A percentile compares a stretch with the other conserved stretches of the same genome.
These are phyloP conservation scores for Hydrozoanthus tunicans DNA, from an alignment of 64 coral and sea anemone species.

Conservation along the genomic window DNA sequence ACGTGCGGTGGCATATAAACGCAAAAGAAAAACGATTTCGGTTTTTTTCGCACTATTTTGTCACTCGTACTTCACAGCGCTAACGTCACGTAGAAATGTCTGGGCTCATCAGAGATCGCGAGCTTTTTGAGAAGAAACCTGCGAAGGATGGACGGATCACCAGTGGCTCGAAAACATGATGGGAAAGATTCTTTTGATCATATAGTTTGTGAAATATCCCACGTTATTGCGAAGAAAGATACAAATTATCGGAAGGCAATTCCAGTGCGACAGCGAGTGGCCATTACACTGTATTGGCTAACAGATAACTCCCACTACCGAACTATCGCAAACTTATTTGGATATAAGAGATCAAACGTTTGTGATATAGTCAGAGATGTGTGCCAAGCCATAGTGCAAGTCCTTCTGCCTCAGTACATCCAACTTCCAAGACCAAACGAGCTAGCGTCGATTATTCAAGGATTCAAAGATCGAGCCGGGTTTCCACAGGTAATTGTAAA, in stretches of 20 bases:
- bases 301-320: too few relatives aligned
- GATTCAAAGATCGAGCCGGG: too few relatives aligned
- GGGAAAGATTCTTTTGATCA: background rate
- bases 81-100: constrained; percentile 1
- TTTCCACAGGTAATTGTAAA: too few relatives aligned
- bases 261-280: background rate
- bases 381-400: too few relatives aligned
- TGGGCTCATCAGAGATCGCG: background rate
- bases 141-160: constrained; percentile 4
- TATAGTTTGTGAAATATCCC: constrained; percentile 8
- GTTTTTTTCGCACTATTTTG: background rate
- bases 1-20: constrained; percentile 9
- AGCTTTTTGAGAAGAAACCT: constrained; percentile 7
- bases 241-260: background rate
- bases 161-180: constrained; percentile 7
- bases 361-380: too few relatives aligned
- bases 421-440: too few relatives aligned
- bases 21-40: background rate
- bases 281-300: too few relatives aligned
- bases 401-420: too few relatives aligned
- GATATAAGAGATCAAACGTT: too few relatives aligned
- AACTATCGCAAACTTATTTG: too few relatives aligned
- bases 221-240: background rate
- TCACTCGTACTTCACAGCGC: background rate
- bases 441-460: too few relatives aligned